These are phyloP conservation scores for Teleogryllus occipitalis DNA, from an alignment of 1,140 invertebrate species.

Conservation along the genomic window DNA sequence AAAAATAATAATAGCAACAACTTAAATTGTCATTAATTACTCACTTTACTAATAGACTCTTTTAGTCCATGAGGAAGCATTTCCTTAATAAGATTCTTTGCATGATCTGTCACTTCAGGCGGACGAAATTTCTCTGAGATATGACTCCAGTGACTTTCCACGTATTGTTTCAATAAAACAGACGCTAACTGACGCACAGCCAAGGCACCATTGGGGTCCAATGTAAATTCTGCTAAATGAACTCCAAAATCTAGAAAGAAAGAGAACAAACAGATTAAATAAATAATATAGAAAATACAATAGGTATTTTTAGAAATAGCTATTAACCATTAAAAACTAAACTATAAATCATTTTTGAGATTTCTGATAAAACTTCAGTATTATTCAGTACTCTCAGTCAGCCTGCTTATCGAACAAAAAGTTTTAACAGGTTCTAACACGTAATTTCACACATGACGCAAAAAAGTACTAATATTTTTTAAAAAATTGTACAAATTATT, in stretches of 20 bases:
- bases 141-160: constrained; percentile 61
- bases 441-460: too few relatives aligned
- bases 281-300: neutral
- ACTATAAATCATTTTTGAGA: too few relatives aligned
- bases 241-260: constrained; percentile 57
- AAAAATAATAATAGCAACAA: too few relatives aligned
- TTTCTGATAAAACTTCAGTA: too few relatives aligned
- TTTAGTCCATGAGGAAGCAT: constrained; percentile 57
- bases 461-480: too few relatives aligned
- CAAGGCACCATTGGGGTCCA: constrained; percentile 55
- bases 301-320: neutral
- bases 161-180: constrained; percentile 66
- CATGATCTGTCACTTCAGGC: constrained; percentile 49
- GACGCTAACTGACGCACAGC: constrained; percentile 62
- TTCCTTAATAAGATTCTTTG: constrained; percentile 57
- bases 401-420: too few relatives aligned
- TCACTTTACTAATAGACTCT: constrained; percentile 62
- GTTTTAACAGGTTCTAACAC: too few relatives aligned
- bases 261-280: neutral
- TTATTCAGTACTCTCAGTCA: too few relatives aligned
- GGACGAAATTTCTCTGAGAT: constrained; percentile 50
- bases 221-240: constrained; percentile 60
- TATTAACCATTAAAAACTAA: too few relatives aligned
- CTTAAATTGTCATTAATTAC: neutral
- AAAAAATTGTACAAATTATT: too few relatives aligned